phyloP scores from a whole-genome alignment of 2,888 invertebrate genomes.

The Myopa testacea region DNA sequence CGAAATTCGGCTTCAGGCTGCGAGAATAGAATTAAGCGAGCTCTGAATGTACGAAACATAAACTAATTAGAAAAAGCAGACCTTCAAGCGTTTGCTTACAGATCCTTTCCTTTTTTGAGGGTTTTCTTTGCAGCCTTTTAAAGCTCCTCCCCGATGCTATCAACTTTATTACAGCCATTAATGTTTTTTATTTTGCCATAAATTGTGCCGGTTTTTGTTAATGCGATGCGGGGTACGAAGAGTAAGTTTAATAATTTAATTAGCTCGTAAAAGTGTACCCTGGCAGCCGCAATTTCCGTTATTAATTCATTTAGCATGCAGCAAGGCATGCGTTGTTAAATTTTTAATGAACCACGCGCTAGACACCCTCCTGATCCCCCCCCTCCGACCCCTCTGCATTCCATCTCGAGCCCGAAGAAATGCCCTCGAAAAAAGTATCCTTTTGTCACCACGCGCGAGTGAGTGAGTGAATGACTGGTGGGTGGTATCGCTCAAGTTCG shows the following conservation, averaged over 20 bases:
- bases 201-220: background rate
- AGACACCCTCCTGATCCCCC: background rate
- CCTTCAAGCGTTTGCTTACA: background rate
- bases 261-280: slow-evolving; percentile 3
- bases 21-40: slow-evolving; percentile 8
- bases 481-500: background rate
- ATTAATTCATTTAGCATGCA: slow-evolving; percentile 22
- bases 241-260: slow-evolving; percentile 17
- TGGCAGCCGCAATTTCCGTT: slow-evolving; percentile 10
- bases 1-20: background rate
- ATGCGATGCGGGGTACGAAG: background rate
- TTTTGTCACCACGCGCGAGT: slow-evolving; percentile 4
- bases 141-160: background rate
- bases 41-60: slow-evolving; percentile 17
- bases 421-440: background rate
- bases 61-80: slow-evolving; percentile 28
- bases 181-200: background rate
- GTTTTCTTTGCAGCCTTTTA: no score
- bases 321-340: slow-evolving; percentile 11
- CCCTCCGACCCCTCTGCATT: no score
- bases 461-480: background rate
- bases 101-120: background rate
- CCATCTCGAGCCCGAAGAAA: background rate
- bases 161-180: background rate
- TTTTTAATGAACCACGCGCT: slow-evolving; percentile 16